A percentile compares a stretch with the other conserved stretches of the same genome.
Evolutionary conservation across 1,140 invertebrate species (phyloP).

Genomic region (Drosophila yakuba): DNA sequence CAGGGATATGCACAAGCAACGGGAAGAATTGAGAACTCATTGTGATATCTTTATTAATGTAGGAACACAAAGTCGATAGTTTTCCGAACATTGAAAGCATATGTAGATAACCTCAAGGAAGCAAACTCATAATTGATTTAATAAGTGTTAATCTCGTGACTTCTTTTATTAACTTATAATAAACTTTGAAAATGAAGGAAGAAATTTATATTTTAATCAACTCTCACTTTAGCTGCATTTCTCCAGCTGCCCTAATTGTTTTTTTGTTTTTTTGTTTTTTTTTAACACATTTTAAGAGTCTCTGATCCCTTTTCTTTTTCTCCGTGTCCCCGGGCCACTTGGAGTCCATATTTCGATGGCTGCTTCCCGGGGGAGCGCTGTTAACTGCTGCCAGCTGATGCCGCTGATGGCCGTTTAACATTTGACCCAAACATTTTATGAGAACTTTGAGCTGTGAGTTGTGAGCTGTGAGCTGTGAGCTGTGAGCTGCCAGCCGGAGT

Average conservation of each 20-base stretch:
- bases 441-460: slow-evolving; percentile 2
- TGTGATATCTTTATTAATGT: not conserved
- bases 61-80: not conserved
- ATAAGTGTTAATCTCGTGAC: too few relatives aligned
- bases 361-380: not conserved
- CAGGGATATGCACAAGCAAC: slow-evolving; percentile 40
- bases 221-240: too few relatives aligned
- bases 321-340: not conserved
- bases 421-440: slow-evolving; percentile 32
- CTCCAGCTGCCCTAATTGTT: not conserved
- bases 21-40: slow-evolving; percentile 13
- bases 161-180: too few relatives aligned
- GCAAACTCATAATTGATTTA: not conserved
- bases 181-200: too few relatives aligned
- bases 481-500: not conserved
- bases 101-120: not conserved
- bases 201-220: too few relatives aligned
- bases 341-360: not conserved
- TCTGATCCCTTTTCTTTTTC: not conserved
- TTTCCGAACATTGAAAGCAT: not conserved
- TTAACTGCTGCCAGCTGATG: slow-evolving; percentile 36
- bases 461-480: slow-evolving; percentile 15
- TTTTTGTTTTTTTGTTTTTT: not conserved
- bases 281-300: not conserved
- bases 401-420: slow-evolving; percentile 41